These are phyloP conservation scores for Orthonyx spaldingii DNA, from an alignment of 2,113 vertebrate genomes.

Conservation along the genomic window DNA sequence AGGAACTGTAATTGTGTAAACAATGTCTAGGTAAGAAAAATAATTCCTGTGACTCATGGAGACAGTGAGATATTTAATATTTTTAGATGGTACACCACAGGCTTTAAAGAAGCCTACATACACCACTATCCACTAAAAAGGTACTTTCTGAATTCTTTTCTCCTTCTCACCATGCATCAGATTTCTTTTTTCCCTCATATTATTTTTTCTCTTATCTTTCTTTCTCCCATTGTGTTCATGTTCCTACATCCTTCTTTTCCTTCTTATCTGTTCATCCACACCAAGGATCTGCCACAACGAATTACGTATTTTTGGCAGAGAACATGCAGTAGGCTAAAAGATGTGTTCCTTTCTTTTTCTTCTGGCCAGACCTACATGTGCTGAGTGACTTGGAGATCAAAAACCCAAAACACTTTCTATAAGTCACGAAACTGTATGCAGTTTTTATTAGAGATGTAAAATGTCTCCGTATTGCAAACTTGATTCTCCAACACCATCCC, in stretches of 20 bases:
- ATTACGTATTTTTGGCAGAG: not conserved
- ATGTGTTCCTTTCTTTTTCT: not conserved
- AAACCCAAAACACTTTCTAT: not conserved
- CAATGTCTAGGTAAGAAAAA: not conserved
- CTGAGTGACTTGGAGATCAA: not conserved
- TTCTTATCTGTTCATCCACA: not conserved
- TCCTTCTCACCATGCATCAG: not conserved
- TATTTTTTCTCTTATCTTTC: too few species aligned
- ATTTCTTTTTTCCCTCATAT: not conserved
- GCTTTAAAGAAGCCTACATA: not conserved
- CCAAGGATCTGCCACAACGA: not conserved
- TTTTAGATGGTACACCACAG: not conserved
- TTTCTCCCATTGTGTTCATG: not conserved
- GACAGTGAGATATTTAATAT: not conserved
- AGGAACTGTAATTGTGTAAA: not conserved
- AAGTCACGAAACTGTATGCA: not conserved
- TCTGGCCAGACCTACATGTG: not conserved
- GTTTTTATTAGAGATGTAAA: slow-evolving; percentile 6
- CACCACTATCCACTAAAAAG: not conserved
- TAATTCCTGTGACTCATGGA: not conserved
- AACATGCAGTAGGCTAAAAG: not conserved
- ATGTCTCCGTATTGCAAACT: slow-evolving; percentile 1
- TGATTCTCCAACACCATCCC: not conserved
- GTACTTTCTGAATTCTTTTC: not conserved
- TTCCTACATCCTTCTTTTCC: not conserved